Base-by-base conservation (phyloP, 2,113 vertebrate species). In the Opisthocomus hoazin region DNA sequence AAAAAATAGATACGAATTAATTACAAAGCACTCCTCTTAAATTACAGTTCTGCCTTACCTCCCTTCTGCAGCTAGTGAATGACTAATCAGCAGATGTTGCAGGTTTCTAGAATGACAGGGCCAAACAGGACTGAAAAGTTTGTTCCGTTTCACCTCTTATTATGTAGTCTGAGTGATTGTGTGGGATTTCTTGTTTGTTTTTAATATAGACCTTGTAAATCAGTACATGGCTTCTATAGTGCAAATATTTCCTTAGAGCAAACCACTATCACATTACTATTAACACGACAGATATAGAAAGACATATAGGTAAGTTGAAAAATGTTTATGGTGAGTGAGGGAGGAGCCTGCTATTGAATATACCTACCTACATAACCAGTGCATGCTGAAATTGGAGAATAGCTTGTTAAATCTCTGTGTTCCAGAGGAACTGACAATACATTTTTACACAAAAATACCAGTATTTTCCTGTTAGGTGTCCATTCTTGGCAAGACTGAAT, bases 1-100 rank as follows among this genome's bases (percentile, higher is more conserved):
- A 83, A 92, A 95, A 97, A 91, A 77, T 39, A 92, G 22, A 65
- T 69, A 87, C 43, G 23, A 95, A 88, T 93, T 95, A 90, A 94
- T 94, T 94, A 75, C 30, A 84, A 94, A 93, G 7, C 24, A 82
- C 71, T 87, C 41, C 15, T 94, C 82, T 94, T 84, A 80, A 80
- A 91, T 94, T 96, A 84, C 90, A 84, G 45, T 50, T 91, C 61
- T 93, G 43, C 18, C 51, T 88, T 23, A 84, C 34, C 23, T 92
- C 32, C 13, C 20, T 86, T 88, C 74, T 61, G 24, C 1, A 10
- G 29, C 57, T 41, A 76, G 32, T 46, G 46, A 88, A 79, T n/a
- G 51, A 76, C 63, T 83, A 57, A 90, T 50, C 43, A 79, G 75
- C 37, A 88, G 27, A 45, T n/a, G 9, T 20, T 91, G n/a, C 34